phyloP scores from a whole-genome alignment of 53 echinoderm and acorn worm species.

The Crossaster papposus region DNA sequence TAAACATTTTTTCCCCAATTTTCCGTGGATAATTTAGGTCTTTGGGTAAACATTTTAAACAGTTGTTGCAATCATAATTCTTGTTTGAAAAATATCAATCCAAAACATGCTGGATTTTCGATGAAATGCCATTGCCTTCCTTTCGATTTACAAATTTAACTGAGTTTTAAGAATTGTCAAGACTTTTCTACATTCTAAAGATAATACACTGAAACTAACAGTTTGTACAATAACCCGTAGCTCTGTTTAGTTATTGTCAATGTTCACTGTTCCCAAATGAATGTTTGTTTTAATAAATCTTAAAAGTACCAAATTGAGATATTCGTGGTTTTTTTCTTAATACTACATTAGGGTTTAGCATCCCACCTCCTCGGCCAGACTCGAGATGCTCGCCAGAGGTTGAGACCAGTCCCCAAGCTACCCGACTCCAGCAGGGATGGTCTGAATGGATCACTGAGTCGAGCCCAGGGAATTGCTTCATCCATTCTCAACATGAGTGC shows the following conservation, averaged over 20 bases:
- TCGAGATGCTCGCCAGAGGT: conserved; percentile 42
- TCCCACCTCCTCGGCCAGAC: conserved; percentile 56
- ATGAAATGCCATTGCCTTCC: not conserved
- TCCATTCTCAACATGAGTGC: conserved; percentile 92
- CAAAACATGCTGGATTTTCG: not conserved
- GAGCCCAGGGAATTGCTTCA: conserved; percentile 90
- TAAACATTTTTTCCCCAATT: no score
- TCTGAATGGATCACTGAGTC: conserved; percentile 61
- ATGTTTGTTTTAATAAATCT: no score
- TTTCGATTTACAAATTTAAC: not conserved
- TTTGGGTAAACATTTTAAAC: no score
- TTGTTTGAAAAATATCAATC: not conserved
- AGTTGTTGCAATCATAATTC: no score
- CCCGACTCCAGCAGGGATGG: conserved; percentile 9
- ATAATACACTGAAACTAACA: no score
- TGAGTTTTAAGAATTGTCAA: no score
- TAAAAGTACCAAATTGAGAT: no score
- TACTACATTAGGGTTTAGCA: conserved; percentile 56
- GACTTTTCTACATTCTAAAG: no score
- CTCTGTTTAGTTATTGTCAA: not conserved
- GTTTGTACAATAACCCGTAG: no score
- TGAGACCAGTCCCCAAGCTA: conserved; percentile 8
- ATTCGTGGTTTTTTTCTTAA: not conserved
- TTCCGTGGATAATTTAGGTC: no score
- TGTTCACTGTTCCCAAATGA: not conserved